phyloP scores from a whole-genome alignment of 2,797 vertebrate species.

The Liasis olivaceus region DNA sequence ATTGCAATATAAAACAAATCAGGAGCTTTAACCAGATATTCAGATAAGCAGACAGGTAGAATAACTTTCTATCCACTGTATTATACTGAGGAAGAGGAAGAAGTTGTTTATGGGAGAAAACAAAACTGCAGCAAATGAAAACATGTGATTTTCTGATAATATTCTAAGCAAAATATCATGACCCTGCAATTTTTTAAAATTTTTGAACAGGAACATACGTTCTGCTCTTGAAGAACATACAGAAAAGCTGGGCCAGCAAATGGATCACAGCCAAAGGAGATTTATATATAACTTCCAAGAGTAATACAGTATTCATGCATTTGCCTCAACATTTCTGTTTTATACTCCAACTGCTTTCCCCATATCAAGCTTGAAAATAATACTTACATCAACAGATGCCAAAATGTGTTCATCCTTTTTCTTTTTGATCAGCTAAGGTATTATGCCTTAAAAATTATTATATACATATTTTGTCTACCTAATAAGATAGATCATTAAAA shows the following conservation, averaged over 20 bases:
- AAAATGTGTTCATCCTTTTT: neutral
- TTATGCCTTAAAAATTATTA: neutral
- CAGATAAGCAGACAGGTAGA: neutral
- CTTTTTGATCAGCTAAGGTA: neutral
- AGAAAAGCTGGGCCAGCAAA: neutral
- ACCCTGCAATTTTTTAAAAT: neutral
- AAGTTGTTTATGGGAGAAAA: neutral
- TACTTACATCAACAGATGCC: neutral
- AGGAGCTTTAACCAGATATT: neutral
- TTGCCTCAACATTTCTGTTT: neutral
- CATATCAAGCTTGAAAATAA: neutral
- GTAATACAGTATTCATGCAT: neutral
- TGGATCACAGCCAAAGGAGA: neutral
- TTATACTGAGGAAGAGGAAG: neutral
- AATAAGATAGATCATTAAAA: neutral
- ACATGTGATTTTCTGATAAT: neutral
- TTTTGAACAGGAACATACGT: neutral
- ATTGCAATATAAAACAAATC: neutral
- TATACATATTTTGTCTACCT: neutral
- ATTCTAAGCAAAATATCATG: neutral
- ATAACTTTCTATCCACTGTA: neutral
- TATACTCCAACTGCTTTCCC: neutral
- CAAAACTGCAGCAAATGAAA: neutral
- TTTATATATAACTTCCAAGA: neutral
- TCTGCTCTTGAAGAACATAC: neutral